Evolutionary conservation across 2,113 vertebrate species (phyloP), one percentile per base, ranked within the genome.

Genomic region (Cercopithecus mona): DNA sequence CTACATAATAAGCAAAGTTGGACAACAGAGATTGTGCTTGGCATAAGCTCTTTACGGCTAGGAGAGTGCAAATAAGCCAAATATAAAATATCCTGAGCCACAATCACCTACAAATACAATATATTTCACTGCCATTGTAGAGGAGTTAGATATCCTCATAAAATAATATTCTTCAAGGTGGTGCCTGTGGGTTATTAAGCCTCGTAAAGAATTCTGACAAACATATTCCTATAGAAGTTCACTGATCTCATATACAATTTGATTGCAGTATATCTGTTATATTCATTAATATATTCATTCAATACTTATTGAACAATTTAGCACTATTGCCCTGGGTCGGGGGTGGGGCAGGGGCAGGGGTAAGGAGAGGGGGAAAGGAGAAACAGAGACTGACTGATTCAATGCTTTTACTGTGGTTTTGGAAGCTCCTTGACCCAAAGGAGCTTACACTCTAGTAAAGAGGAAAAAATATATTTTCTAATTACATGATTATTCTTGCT

Each of bases 61-160:
- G 78, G n/a, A 92, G 32, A 95, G 79, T 43, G 55, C 64, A 45
- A 79, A 75, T 73, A 97, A 64, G 38, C 10, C 45, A 23, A 70
- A 96, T 32, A 45, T 7, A 79, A 93, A 70, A 79, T 38, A 83
- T 66, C 52, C 4, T 52, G 6, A 93, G 70, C 23, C 79, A 40
- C 22, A 92, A 98, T 68, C 88, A 94, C 80, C 40, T 94, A 82
- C 83, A 97, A 98, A 96, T 30, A 45, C 93, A 86, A 93, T 23
- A 45, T 50, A 94, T 16, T 95, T 81, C 17, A 23, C 20, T 84
- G 81, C 38, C 96, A 27, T 61, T 93, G 84, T 72, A 97, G 94
- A 66, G 92, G 50, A 97, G 96, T 90, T 90, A 96, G 59, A 75
- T 48, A 92, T 85, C 55, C 64, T 20, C 20, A 92, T 38, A 55